A percentile compares a stretch with the other conserved stretches of the same genome.
phyloP scores from a whole-genome alignment of 2,888 invertebrate species.

The Ormyrus pomaceus region DNA sequence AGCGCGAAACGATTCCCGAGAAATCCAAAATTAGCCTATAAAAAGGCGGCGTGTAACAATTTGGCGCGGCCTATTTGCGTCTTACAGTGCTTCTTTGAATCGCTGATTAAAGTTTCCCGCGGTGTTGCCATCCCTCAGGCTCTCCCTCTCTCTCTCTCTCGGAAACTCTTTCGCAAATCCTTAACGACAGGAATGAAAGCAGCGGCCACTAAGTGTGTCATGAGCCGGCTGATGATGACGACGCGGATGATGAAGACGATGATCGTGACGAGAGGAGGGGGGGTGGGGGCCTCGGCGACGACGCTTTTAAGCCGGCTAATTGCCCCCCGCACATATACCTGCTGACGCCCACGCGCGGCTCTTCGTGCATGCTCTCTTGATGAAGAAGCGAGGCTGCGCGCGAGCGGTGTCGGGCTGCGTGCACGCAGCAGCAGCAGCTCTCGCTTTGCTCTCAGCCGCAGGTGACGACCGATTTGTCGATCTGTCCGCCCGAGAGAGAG shows the following conservation, averaged over 20 bases:
- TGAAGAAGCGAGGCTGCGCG: constrained; percentile 23
- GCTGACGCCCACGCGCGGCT: constrained; percentile 6
- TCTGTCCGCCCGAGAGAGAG: constrained; percentile 10
- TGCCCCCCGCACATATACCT: constrained; percentile 52
- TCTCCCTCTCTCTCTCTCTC: not conserved
- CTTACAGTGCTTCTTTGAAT: constrained; percentile 25
- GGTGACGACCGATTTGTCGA: constrained; percentile 54
- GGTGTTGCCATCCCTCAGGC: not conserved
- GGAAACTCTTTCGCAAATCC: constrained; percentile 24
- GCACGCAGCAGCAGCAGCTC: constrained; percentile 1
- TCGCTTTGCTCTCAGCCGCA: not conserved
- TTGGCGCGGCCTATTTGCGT: too few relatives aligned
- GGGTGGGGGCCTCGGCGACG: constrained; percentile 47
- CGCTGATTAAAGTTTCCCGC: constrained; percentile 36
- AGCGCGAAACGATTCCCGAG: too few relatives aligned
- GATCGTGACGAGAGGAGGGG: constrained; percentile 42
- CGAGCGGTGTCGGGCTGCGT: not conserved
- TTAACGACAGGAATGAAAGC: constrained; percentile 46
- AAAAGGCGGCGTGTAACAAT: too few relatives aligned
- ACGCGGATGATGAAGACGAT: constrained; percentile 59
- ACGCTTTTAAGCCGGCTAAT: constrained; percentile 64
- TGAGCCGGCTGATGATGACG: constrained; percentile 62
- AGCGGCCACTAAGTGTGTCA: constrained; percentile 65
- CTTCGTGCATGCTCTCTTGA: constrained; percentile 34
- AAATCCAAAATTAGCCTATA: too few relatives aligned